Evolutionary conservation across 2,113 vertebrate species (phyloP).

Genomic region (Sapajus apella): DNA sequence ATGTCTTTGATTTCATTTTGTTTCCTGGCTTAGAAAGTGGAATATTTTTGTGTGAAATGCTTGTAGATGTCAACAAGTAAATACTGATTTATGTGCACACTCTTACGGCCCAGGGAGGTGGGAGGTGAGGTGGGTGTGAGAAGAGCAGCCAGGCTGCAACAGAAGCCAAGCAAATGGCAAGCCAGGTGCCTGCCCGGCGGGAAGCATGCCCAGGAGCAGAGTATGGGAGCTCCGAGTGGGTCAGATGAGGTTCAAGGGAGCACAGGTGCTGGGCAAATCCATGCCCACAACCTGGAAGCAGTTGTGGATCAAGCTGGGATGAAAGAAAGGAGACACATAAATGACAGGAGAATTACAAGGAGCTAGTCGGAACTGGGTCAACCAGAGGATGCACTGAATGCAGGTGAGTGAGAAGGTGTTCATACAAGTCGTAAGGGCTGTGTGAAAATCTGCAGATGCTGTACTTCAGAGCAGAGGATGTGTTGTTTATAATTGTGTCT

Average conservation of each 20-base stretch:
- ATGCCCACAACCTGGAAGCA: neutral
- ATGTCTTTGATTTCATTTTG: constrained; percentile 45
- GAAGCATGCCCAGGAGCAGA: neutral
- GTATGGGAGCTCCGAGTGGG: neutral
- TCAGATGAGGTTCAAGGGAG: constrained; percentile 45
- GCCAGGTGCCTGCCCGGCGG: constrained; percentile 52
- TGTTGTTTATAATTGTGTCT: neutral
- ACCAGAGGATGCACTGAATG: neutral
- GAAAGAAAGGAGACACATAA: neutral
- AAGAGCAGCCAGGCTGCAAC: neutral
- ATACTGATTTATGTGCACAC: constrained; percentile 50
- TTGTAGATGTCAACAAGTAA: constrained; percentile 22
- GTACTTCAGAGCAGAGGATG: neutral
- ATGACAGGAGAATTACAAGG: neutral
- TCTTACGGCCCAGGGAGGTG: neutral
- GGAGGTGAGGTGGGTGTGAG: neutral
- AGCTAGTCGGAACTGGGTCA: neutral
- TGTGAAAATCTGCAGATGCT: neutral
- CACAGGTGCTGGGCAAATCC: constrained; percentile 16
- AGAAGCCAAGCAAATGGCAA: constrained; percentile 56
- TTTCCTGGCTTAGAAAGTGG: constrained; percentile 34
- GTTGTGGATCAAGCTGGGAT: neutral
- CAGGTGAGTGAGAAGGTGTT: neutral
- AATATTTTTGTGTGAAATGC: constrained; percentile 43
- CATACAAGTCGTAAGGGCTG: neutral